phyloP scores from a whole-genome alignment of 2,797 vertebrate species.

The Toxotes lorentzi region DNA sequence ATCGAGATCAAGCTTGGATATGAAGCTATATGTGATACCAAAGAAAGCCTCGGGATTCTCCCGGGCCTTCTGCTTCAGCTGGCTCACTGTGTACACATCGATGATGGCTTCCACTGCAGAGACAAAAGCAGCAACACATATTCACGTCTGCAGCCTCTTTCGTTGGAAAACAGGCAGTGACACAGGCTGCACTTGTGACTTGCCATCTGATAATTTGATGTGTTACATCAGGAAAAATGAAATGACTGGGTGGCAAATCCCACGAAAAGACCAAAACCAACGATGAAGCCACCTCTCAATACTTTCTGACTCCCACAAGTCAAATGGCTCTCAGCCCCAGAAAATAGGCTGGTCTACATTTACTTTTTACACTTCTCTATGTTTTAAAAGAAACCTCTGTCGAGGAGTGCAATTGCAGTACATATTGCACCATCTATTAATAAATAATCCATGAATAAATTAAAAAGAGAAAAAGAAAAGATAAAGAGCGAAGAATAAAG shows the following conservation, averaged over 20 bases:
- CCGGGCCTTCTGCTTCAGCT: constrained; percentile 88
- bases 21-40: constrained; percentile 91
- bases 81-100: constrained; percentile 91
- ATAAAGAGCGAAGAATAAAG: neutral
- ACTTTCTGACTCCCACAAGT: neutral
- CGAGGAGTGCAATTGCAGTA: too few relatives aligned
- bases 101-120: constrained; percentile 89
- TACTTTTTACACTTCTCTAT: neutral
- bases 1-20: constrained; percentile 92
- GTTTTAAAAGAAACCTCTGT: neutral
- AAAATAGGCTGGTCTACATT: neutral
- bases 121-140: constrained; percentile 6
- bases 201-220: neutral
- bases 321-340: neutral
- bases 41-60: constrained; percentile 85
- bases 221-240: neutral
- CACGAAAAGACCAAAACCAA: neutral
- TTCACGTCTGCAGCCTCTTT: neutral
- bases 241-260: neutral
- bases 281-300: neutral
- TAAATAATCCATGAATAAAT: neutral
- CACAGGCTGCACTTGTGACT: neutral
- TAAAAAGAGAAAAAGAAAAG: neutral
- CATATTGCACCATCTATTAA: neutral
- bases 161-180: neutral